A percentile compares a stretch with the other conserved stretches of the same genome.
phyloP scores from a whole-genome alignment of 2,888 invertebrate species.

The Pollenia amentaria region DNA sequence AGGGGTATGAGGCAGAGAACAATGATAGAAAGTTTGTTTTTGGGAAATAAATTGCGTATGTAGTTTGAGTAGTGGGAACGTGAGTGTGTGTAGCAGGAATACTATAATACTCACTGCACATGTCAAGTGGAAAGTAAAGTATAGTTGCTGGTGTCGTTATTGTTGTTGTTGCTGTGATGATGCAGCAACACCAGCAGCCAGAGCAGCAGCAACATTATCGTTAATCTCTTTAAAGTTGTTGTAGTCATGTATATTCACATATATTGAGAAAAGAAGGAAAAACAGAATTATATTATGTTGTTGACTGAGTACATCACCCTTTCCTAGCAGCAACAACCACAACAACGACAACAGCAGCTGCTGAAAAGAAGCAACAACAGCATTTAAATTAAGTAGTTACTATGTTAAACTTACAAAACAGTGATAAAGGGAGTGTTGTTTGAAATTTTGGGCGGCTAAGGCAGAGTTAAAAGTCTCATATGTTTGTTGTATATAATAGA shows the following conservation, averaged over 20 bases:
- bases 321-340: conserved; percentile 40
- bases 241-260: conserved; percentile 24
- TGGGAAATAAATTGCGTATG: conserved; percentile 50
- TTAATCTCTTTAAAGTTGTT: conserved; percentile 61
- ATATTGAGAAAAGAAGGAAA: background rate
- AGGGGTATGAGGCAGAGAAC: background rate
- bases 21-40: conserved; percentile 7
- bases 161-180: conserved; percentile 43
- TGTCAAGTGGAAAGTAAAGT: conserved; percentile 74
- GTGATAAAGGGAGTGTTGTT: too few species aligned
- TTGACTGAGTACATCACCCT: conserved; percentile 68
- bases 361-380: conserved; percentile 28
- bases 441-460: too few species aligned
- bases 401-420: conserved; percentile 48
- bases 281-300: conserved; percentile 48
- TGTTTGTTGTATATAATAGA: conserved; percentile 55
- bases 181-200: conserved; percentile 64
- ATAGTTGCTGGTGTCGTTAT: conserved; percentile 18
- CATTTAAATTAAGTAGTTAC: conserved; percentile 67
- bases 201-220: conserved; percentile 57
- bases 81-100: conserved; percentile 35
- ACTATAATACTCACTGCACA: conserved; percentile 75
- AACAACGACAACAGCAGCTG: conserved; percentile 16
- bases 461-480: conserved; percentile 28
- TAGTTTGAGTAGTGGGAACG: conserved; percentile 29